Base-by-base conservation (phyloP, 2,888 invertebrate genomes). In the Tetranychus piercei region DNA sequence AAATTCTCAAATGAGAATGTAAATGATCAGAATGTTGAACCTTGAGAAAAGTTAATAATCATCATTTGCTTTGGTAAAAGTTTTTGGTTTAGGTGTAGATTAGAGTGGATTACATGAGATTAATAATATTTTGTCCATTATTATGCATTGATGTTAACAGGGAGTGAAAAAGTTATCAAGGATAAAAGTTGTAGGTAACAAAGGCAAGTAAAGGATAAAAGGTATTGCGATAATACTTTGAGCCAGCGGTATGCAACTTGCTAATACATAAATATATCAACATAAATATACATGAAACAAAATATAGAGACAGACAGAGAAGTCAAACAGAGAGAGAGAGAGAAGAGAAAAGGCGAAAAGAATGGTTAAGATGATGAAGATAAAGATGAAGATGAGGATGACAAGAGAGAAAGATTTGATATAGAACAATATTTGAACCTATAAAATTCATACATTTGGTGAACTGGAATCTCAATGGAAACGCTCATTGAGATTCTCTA, bases 281-380 rank as follows among this genome's bases (percentile, higher is more conserved):
- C 11, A 15, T 15, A 15, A 15, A 55, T 55, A 55, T 15, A 55
- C 7, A 55, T 55, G 3, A 55, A 15, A 15, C 11, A 55, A 15
- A 11, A 55, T 55, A 55, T 5, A 55, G 55, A 55, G 55, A 55
- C 23, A 11, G 69, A 69, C 6, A 69, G 69, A 69, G 69, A 66
- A 66, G 66, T 66, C 66, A 18, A 66, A 66, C 18, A 1, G 69
- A 34, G 69, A 69, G 66, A 66, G 45, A 45, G 66, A 66, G 66
- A 66, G 66, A 66, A 8, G 18, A 8, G 67, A 67, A 22, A 67
- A n/a, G n/a, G n/a, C 9, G 23, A 22, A 11, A n/a, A 65, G 65
- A 65, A n/a, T 18, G 65, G n/a, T 15, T 18, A n/a, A 65, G 65
- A 65, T 18, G 65, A 67, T n/a, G 23, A 22, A n/a, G 67, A 67